Evolutionary conservation across 2,888 invertebrate species (phyloP), one percentile per base, ranked within the genome.

Genomic region (Cyrtodaria siliqua): DNA sequence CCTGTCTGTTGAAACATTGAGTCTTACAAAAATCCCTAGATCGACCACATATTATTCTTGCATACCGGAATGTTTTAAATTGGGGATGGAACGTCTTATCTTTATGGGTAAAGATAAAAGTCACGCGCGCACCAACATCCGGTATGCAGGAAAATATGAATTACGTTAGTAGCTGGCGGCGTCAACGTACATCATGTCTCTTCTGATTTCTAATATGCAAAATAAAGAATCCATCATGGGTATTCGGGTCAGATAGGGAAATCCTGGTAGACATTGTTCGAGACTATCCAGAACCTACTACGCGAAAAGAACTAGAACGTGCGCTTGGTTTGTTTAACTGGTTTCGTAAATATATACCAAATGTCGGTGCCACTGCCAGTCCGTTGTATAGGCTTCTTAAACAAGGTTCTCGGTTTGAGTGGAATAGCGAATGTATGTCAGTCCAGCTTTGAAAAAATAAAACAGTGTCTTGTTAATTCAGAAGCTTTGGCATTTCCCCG

Each of bases 311-410:
- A 57, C 33, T 79, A n/a, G 44, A 80, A 44, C 29, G 75, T 44
- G 52, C 64, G 29, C 23, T 80, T 16, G 83, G 83, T 6, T 38
- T 83, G 42, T 81, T 78, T 53, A 75, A 81, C 42, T 81, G 77
- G 77, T 77, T 73, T 26, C 40, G 73, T 26, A 82, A 82, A 38
- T 83, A 60, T 27, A 80, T 83, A 23, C 8, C n/a, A 27, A 61
- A 61, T 18, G 61, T 38, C 26, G 62, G 69, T 62, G 62, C 47
- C 6, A 33, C 44, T 1, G 55, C 69, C 2, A 47, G 27, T 20
- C 68, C 76, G 0, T 27, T 79, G 8, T 73, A 68, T 44, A n/a
- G 50, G 50, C 55, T 77, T 2, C 23, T 76, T 18, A 75, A 68
- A 26, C 78, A 79, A 44, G 50, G 47, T 18, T 33, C 33, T 9